These are phyloP conservation scores for Danionella dracula DNA, from an alignment of 2,797 vertebrate species.

Conservation along the genomic window DNA sequence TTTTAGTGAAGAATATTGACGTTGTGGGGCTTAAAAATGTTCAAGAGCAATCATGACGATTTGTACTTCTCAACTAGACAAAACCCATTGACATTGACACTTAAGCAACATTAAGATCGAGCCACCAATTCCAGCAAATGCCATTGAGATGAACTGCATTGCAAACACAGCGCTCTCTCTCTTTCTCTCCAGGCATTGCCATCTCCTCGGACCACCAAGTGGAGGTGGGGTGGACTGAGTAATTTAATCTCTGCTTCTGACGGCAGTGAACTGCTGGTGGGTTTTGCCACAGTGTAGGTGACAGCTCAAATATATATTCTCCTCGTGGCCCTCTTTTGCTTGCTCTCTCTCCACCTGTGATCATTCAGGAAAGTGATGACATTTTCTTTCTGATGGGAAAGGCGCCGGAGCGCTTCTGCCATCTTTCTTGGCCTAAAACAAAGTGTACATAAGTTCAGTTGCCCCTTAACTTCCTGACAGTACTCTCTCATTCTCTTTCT, in stretches of 20 bases:
- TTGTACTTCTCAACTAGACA: too few species aligned
- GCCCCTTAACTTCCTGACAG: conserved; percentile 25
- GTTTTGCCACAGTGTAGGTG: conserved; percentile 8
- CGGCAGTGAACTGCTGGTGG: not conserved
- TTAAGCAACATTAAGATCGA: too few species aligned
- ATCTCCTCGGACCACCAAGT: not conserved
- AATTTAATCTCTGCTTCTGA: conserved; percentile 24
- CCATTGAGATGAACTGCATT: conserved; percentile 6
- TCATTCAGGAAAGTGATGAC: conserved; percentile 48
- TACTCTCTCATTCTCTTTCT: conserved; percentile 6
- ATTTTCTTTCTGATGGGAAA: conserved; percentile 31
- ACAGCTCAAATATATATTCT: conserved; percentile 42
- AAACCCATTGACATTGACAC: too few species aligned
- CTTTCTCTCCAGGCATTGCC: not conserved
- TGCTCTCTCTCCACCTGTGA: conserved; percentile 25
- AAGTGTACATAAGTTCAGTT: conserved; percentile 33
- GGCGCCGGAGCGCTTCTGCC: conserved; percentile 11
- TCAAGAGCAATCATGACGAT: too few species aligned
- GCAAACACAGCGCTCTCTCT: not conserved
- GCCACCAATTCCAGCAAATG: not conserved
- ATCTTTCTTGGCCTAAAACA: conserved; percentile 28
- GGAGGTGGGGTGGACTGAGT: conserved; percentile 3
- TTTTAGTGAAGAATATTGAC: too few species aligned
- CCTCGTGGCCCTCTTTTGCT: conserved; percentile 21
- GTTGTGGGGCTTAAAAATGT: too few species aligned